Conservation (phyloP, 2,113 vertebrate genomes). For the Gallinago undulata region DNA sequence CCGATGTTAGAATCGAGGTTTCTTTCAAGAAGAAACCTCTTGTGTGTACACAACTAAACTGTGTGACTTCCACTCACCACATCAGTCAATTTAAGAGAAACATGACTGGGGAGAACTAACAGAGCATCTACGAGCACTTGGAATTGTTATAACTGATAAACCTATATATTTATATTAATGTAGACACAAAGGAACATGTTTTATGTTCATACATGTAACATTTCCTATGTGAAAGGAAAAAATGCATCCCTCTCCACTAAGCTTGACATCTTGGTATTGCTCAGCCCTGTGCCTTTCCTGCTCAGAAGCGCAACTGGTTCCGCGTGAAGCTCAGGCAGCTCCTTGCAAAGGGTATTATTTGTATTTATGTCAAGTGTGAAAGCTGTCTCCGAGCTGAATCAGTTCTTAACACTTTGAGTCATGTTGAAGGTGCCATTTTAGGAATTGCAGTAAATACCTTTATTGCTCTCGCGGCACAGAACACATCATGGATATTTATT, state of each 20-base stretch:
- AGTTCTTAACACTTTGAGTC: not conserved
- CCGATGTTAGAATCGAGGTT: too few species aligned
- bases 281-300: not conserved
- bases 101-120: not conserved
- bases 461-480: not conserved
- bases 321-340: slow-evolving; percentile 10
- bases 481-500: not conserved
- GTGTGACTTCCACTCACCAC: not conserved
- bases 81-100: not conserved
- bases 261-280: not conserved
- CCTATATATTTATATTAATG: rapidly evolving
- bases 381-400: not conserved
- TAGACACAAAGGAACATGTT: rapidly evolving
- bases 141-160: not conserved
- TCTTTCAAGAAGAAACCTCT: not conserved
- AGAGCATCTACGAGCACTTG: not conserved
- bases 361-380: not conserved
- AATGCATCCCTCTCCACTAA: not conserved
- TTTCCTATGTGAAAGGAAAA: not conserved
- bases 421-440: slow-evolving; percentile 11
- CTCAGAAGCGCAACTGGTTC: not conserved
- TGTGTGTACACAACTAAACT: rapidly evolving
- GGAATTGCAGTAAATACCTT: slow-evolving; percentile 5
- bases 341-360: not conserved
- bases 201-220: rapidly evolving